Evolutionary conservation across 2,113 vertebrate species (phyloP).

Genomic region (Pseudonaja textilis): DNA sequence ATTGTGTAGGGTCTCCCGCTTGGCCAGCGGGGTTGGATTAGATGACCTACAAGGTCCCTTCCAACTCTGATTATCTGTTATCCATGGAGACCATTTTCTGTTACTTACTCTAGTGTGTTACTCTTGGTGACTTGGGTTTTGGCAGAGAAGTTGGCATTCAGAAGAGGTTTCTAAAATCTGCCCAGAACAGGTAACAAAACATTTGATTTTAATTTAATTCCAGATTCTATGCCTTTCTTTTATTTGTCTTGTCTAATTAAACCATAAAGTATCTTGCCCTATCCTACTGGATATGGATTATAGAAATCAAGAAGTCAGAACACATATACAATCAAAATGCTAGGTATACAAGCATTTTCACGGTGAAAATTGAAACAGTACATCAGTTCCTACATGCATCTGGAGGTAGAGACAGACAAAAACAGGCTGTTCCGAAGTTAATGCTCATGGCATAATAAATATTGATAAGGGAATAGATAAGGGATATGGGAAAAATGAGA

Average conservation of each 20-base stretch:
- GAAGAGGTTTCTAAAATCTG: not conserved
- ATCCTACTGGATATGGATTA: not conserved
- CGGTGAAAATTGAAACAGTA: not conserved
- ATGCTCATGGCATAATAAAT: not conserved
- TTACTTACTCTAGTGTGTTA: not conserved
- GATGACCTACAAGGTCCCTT: too few species aligned
- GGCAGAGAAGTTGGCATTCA: not conserved
- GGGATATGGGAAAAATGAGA: not conserved
- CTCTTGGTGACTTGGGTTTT: not conserved
- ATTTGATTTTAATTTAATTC: not conserved
- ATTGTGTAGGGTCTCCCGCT: too few species aligned
- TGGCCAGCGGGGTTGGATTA: too few species aligned
- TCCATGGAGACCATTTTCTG: not conserved
- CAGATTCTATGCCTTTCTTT: not conserved
- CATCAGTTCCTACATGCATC: not conserved
- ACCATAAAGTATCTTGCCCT: not conserved
- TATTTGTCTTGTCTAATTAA: not conserved
- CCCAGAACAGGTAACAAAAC: not conserved
- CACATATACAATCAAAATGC: not conserved
- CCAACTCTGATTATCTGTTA: too few species aligned
- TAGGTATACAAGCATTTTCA: not conserved
- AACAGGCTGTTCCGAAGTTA: not conserved
- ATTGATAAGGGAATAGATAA: not conserved
- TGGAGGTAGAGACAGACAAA: not conserved
- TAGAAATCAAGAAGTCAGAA: not conserved